Percentiles rank a stretch among this genome's conserved stretches.
Conservation (phyloP, 2,888 invertebrate species). For the Entomobrya multifasciata region DNA sequence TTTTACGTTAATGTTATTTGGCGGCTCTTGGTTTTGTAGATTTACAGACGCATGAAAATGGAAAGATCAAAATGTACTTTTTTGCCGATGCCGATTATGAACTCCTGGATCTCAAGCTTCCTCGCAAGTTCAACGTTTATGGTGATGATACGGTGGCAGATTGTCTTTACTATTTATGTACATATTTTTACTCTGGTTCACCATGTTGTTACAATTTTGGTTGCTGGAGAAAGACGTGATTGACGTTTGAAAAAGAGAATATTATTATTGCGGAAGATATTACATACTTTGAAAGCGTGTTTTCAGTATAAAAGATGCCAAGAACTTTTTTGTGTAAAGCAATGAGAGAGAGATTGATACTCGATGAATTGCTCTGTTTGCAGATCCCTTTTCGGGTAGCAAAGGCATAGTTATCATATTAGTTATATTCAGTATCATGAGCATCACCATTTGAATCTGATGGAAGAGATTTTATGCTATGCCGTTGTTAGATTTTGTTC, state of each 20-base stretch:
- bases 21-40: slow-evolving; percentile 51
- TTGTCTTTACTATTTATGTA: not conserved
- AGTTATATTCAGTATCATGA: not conserved
- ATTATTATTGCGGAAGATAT: slow-evolving; percentile 13
- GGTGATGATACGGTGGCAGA: not conserved
- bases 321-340: slow-evolving; percentile 12
- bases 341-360: not conserved
- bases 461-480: slow-evolving; percentile 1
- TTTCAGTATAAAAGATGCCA: not conserved
- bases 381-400: slow-evolving; percentile 51
- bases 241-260: slow-evolving; percentile 40
- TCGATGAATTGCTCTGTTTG: slow-evolving; percentile 42
- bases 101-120: slow-evolving; percentile 28
- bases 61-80: slow-evolving; percentile 68
- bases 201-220: slow-evolving; percentile 8
- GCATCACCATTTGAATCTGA: slow-evolving; percentile 4
- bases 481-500: slow-evolving; percentile 4
- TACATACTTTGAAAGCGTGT: not conserved
- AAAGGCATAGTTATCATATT: not conserved
- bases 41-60: slow-evolving; percentile 64
- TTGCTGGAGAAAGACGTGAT: slow-evolving; percentile 18
- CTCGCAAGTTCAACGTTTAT: not conserved
- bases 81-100: slow-evolving; percentile 19
- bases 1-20: not conserved
- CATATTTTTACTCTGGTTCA: not conserved